Base-by-base conservation (phyloP, 2,113 vertebrate species). In the Hemichromis elongatus region DNA sequence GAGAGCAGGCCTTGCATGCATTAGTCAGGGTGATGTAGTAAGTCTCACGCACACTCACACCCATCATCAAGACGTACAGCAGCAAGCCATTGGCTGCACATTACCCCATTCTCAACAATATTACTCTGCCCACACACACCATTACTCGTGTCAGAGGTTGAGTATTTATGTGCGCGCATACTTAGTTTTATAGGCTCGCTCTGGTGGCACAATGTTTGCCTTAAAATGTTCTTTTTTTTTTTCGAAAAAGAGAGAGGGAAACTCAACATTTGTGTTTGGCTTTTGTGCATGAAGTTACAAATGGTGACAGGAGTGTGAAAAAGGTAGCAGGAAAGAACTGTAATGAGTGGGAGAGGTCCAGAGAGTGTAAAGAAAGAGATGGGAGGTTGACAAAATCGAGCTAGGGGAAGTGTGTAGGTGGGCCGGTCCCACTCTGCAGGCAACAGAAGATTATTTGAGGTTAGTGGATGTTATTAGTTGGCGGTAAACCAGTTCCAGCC, bases 11-110 rank as follows among this genome's bases (percentile, higher is more conserved):
- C 77, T 70, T 61, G 86, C 84, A 88, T 91, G 26, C 89, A 84
- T 92, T 89, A 90, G 53, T 85, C 75, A 70, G 82, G 19, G 26
- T 93, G 90, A 94, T 90, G 68, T 90, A 94, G 56, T 14, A 63
- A 84, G 54, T 52, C 75, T 50, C 70, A 28, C 61, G 6, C 83
- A 47, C 11, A 7, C 79, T 77, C 81, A 16, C 77, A 85, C 78
- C 35, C 84, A 70, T 88, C 83, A 89, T 52, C 5, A 3, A 89
- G 85, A 82, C 79, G 30, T 75, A 86, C 81, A 85, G 79, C 70
- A 26, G 81, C 73, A 68, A 21, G 82, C 87, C 75, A 54, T 19
- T 55, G 81, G 57, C 53, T 85, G 83, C 86, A 56, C 87, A 86
- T 93, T 82, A 88, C 66, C 87, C 55, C 82, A 56, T 80, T 88